Evolutionary conservation across 2,888 invertebrate genomes (phyloP).

Genomic region (Torymus aiolomorphi): DNA sequence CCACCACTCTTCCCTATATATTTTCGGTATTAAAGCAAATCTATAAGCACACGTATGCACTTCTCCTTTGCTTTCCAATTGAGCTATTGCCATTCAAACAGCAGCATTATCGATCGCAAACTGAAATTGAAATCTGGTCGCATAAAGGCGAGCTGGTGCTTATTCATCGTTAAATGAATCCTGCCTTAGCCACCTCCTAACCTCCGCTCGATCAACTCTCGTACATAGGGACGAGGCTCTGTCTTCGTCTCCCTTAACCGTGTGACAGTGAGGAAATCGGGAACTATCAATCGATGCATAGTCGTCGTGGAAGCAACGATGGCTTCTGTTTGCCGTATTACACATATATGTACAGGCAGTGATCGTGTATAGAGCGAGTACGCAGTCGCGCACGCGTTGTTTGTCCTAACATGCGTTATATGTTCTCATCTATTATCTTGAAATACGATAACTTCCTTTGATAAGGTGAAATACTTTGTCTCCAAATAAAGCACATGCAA

Average conservation of each 20-base stretch:
- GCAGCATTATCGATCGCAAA: constrained; percentile 29
- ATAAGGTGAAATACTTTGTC: no score
- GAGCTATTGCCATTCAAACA: neutral
- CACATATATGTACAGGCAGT: no score
- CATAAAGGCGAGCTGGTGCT: constrained; percentile 31
- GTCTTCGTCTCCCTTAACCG: constrained; percentile 1
- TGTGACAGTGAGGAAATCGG: constrained; percentile 24
- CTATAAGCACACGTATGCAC: no score
- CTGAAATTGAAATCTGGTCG: constrained; percentile 47
- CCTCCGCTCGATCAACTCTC: no score
- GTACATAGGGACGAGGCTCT: neutral
- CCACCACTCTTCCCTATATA: no score
- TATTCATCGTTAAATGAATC: constrained; percentile 43
- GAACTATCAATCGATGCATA: constrained; percentile 44
- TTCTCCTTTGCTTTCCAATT: neutral
- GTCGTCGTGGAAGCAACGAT: neutral
- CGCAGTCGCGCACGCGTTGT: no score
- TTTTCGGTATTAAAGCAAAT: no score
- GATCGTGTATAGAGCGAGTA: no score
- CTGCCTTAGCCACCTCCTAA: neutral
- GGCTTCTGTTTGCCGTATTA: neutral
- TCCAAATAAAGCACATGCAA: no score
- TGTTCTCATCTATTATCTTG: no score
- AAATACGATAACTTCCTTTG: no score
- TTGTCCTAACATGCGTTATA: no score